Percentiles rank a stretch among this genome's conserved stretches.
Evolutionary conservation across 2,797 vertebrate species (phyloP).

Genomic region (Protosalanx chinensis): DNA sequence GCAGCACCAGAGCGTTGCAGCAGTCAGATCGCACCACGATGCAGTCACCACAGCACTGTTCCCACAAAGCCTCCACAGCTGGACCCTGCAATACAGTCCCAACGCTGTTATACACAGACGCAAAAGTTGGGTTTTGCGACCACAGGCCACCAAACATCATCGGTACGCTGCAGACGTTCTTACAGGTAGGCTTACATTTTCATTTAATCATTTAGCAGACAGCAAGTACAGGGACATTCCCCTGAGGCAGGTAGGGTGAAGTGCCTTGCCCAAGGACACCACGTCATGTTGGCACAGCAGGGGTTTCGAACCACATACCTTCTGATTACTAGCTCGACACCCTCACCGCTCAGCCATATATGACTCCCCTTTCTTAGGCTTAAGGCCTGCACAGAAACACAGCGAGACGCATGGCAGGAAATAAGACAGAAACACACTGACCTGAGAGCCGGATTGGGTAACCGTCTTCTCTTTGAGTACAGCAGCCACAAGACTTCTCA

Average conservation of each 20-base stretch:
- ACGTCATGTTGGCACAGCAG: too few relatives aligned
- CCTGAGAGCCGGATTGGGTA: conserved; percentile 76
- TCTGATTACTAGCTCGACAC: too few relatives aligned
- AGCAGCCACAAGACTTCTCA: conserved; percentile 82
- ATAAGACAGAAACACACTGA: conserved; percentile 45
- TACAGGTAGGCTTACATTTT: background rate
- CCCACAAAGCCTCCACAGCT: conserved; percentile 87
- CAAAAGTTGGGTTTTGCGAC: background rate
- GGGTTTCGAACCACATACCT: too few relatives aligned
- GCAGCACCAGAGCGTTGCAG: conserved; percentile 83
- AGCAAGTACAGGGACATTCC: too few relatives aligned
- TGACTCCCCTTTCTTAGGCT: too few relatives aligned
- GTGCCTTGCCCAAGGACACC: too few relatives aligned
- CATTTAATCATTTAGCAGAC: too few relatives aligned
- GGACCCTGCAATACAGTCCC: conserved; percentile 72
- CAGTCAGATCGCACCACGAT: conserved; percentile 80
- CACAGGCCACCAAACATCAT: conserved; percentile 30
- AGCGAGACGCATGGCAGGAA: too few relatives aligned
- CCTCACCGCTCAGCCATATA: too few relatives aligned
- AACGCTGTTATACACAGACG: background rate
- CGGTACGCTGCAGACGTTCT: background rate
- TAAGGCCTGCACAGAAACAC: background rate
- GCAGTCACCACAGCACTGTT: conserved; percentile 84
- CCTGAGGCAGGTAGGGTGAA: too few relatives aligned
- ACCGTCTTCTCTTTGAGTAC: conserved; percentile 89